Conservation (phyloP, 2,797 vertebrate genomes). For the Pogonophryne albipinna region DNA sequence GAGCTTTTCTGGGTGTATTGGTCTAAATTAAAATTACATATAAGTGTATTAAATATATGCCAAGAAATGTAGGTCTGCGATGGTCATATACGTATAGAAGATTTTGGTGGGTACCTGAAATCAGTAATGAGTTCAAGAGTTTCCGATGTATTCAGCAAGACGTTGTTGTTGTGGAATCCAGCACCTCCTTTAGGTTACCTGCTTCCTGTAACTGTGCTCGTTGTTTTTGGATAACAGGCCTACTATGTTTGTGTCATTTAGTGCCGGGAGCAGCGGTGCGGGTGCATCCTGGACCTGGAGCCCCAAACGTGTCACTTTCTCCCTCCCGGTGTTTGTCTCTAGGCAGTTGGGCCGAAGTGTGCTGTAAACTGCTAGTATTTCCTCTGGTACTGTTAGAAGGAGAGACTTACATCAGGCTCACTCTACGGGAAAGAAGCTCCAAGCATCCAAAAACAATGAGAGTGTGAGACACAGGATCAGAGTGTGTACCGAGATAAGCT, state of each 20-base stretch:
- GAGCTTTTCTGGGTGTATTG: not conserved
- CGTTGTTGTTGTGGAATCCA: not conserved
- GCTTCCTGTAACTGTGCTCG: not conserved
- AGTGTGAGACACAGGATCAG: not conserved
- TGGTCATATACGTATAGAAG: not conserved
- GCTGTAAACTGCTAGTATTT: conserved; percentile 3
- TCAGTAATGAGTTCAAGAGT: not conserved
- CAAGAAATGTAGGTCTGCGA: not conserved
- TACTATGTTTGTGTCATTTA: not conserved
- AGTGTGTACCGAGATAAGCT: not conserved
- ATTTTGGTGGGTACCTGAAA: not conserved
- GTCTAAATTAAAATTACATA: not conserved
- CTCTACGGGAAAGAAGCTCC: not conserved
- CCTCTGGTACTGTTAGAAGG: conserved; percentile 7
- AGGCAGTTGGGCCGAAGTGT: not conserved
- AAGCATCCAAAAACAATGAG: not conserved
- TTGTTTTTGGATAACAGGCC: not conserved
- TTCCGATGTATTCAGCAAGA: not conserved
- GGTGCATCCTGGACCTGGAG: not conserved
- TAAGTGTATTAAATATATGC: not conserved
- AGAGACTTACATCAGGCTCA: not conserved
- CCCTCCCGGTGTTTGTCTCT: not conserved
- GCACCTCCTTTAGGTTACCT: not conserved
- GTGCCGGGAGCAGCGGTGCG: not conserved
- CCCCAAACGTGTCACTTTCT: not conserved